A percentile compares a stretch with the other conserved stretches of the same genome.
Evolutionary conservation across 2,113 vertebrate genomes (phyloP).

Genomic region (Leptobrachium leishanense): DNA sequence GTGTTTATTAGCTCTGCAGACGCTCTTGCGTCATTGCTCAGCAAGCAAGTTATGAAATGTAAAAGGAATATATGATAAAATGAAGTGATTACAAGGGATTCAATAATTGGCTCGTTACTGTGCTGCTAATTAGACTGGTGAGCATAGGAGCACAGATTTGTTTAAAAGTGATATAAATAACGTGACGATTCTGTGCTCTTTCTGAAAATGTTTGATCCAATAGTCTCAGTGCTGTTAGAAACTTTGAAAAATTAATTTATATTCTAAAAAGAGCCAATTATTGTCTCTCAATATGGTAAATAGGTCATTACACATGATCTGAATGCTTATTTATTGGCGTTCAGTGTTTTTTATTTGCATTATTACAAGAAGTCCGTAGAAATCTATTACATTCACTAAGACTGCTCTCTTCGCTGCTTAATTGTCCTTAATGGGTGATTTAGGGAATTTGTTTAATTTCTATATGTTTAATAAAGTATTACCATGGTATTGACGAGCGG

Average conservation of each 20-base stretch:
- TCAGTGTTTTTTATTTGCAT: neutral
- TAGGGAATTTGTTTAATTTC: no score
- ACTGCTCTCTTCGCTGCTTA: neutral
- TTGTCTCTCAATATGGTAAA: conserved; percentile 25
- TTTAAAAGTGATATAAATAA: neutral
- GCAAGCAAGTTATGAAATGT: neutral
- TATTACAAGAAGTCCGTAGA: neutral
- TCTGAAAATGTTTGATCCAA: neutral
- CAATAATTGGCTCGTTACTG: neutral
- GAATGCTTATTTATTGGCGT: neutral
- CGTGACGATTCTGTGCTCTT: neutral
- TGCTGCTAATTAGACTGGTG: conserved; percentile 1
- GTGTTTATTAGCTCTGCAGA: neutral
- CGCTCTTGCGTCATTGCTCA: neutral
- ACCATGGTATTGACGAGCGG: no score
- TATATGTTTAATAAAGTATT: no score
- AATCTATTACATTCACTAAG: neutral
- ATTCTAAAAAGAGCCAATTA: conserved; percentile 22
- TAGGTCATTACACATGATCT: conserved; percentile 8
- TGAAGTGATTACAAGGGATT: conserved; percentile 3
- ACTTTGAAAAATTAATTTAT: conserved; percentile 8
- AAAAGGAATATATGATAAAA: neutral
- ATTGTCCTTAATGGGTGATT: no score
- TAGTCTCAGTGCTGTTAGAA: neutral
- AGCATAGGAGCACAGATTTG: neutral